Evolutionary conservation across 1,140 invertebrate genomes (phyloP), one percentile per base, ranked within the genome.

Genomic region (Atta colombica): DNA sequence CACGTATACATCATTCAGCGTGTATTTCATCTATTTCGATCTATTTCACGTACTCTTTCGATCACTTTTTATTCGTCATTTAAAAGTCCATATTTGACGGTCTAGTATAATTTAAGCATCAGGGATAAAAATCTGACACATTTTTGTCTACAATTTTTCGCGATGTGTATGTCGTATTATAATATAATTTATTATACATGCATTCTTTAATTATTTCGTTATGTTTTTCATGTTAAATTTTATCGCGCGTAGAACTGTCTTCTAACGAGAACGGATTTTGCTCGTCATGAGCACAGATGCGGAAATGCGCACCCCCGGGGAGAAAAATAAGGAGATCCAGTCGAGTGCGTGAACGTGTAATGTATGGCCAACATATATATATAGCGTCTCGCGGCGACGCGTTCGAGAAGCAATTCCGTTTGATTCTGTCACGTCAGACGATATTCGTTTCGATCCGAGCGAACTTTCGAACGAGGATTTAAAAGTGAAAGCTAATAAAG

Each of bases 261-360:
- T 25, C 10, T 25, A 60, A 12, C 21, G 21, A 60, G 3, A 60
- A 3, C 58, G 21, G 10, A 3, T 6, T 60, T 21, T 5, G 58
- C 6, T 60, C 21, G 60, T 63, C 25, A 21, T 12, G 12, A 63
- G 12, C 25, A 25, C 14, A 63, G 12, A 61, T 3, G 35, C 35
- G 35, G 55, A 58, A 58, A 8, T 39, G 65, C n/a, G 21, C n/a
- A 69, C 12, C 21, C 66, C 39, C 21, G 8, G 35, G 6, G 0
- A n/a, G 21, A 49, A 69, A 69, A 69, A 69, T 69, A 49, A 5
- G 10, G 12, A n/a, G 5, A 69, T 66, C 65, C 18, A 18, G 66
- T 68, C 35, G n/a, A 5, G 18, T 39, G 35, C 35, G 35, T 39
- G 35, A 39, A 39, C 35, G 35, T 8, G 0, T 39, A 6, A 39